Evolutionary conservation across 2,797 vertebrate genomes (phyloP), one percentile per base, ranked within the genome.

Genomic region (Phaenicophaeus curvirostris): DNA sequence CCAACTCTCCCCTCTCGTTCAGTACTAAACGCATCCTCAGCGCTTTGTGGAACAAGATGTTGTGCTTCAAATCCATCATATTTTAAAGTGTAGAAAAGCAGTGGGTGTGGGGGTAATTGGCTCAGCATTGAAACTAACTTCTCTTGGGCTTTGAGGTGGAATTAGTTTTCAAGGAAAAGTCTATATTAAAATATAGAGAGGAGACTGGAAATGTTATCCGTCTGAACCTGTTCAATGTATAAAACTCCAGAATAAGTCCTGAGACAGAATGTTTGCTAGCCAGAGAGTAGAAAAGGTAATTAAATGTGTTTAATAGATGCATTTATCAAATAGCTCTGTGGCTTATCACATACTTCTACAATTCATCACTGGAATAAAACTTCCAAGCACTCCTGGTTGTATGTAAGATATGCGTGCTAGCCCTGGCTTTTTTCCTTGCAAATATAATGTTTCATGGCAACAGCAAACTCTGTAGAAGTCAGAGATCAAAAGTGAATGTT

Each of bases 251-350:
- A 85, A 3, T 46, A 85, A 84, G 54, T 77, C 79, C 37, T 8
- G 3, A 83, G 75, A 85, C 24, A 73, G 18, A 65, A 59, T 12
- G 14, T 42, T 94, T 75, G 31, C 57, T 89, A 79, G 42, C 48
- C 62, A 59, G 73, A 81, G 76, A 87, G 20, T 23, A 84, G 50
- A 42, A 65, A 61, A 51, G 48, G 20, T 87, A 75, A 89, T 91
- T 83, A 83, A 80, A 81, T n/a, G 39, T 87, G 61, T 89, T 88
- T 83, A 92, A 83, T 90, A 80, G 46, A 25, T 84, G 23, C 46
- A 78, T 81, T 85, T 93, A 92, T 89, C 73, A 86, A 84, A 76
- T 66, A 85, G 20, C 9, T 87, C 61, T 87, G 85, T 83, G 90
- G 51, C 66, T 95, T 91, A 84, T 87, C 84, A 71, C 50, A 46